phyloP scores from a whole-genome alignment of 1,140 invertebrate species.

The Delia radicum region DNA sequence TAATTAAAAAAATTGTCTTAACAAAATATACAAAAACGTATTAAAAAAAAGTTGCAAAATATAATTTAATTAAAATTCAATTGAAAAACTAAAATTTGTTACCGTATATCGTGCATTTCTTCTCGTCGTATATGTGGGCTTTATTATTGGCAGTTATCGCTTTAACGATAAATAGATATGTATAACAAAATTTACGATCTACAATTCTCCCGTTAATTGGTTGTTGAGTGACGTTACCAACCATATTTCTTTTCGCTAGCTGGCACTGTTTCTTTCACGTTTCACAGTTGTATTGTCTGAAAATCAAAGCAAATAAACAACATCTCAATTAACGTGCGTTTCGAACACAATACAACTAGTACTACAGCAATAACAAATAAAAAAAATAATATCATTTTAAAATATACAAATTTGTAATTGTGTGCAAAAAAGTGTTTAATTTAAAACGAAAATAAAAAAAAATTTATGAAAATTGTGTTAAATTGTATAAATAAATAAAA shows the following conservation, averaged over 20 bases:
- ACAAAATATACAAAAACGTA: background rate
- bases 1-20: no score
- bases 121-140: background rate
- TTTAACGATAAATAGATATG: background rate
- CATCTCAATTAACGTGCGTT: background rate
- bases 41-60: background rate
- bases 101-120: background rate
- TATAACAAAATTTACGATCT: background rate
- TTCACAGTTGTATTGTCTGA: background rate
- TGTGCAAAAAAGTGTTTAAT: background rate
- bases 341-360: background rate
- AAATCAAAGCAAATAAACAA: constrained; percentile 8
- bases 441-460: background rate
- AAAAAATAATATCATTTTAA: background rate
- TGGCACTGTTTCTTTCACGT: background rate
- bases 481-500: background rate
- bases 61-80: background rate
- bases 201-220: background rate
- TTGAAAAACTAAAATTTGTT: background rate
- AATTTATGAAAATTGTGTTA: background rate
- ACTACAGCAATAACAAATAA: background rate
- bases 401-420: background rate
- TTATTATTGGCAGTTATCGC: background rate
- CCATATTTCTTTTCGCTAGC: background rate
- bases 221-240: background rate